phyloP scores from a whole-genome alignment of 2,888 invertebrate species.

The Pilophorus perplexus region DNA sequence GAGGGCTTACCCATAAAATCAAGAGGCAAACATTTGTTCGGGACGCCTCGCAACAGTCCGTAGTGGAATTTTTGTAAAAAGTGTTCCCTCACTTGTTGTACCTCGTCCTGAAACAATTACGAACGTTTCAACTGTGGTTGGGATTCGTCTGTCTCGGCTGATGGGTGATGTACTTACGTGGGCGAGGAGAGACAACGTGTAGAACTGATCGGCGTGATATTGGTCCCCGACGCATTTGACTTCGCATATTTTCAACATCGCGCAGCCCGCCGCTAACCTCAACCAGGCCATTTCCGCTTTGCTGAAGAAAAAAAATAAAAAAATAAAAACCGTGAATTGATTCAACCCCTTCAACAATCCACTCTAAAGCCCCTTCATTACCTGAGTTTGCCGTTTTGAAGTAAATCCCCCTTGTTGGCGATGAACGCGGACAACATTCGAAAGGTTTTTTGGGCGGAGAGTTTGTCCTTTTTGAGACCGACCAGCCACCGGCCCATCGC shows the following conservation, averaged over 20 bases:
- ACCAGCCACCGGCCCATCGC: constrained; percentile 95
- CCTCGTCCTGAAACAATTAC: constrained; percentile 53
- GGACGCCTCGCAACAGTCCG: constrained; percentile 76
- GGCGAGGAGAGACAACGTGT: constrained; percentile 87
- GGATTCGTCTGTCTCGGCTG: too few relatives aligned
- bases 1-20: constrained; percentile 87
- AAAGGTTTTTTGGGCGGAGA: constrained; percentile 90
- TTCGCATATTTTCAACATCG: constrained; percentile 95
- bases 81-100: constrained; percentile 80
- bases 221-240: constrained; percentile 95
- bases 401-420: constrained; percentile 83
- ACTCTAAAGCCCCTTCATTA: too few relatives aligned
- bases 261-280: constrained; percentile 86
- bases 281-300: constrained; percentile 91
- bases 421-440: constrained; percentile 92
- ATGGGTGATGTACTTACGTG: constrained; percentile 66
- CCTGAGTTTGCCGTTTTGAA: constrained; percentile 57
- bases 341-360: too few relatives aligned
- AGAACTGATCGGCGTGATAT: constrained; percentile 91
- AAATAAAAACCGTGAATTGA: neutral
- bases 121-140: too few relatives aligned
- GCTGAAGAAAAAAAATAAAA: constrained; percentile 53
- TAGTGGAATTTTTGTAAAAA: constrained; percentile 92
- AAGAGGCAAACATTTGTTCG: constrained; percentile 85
- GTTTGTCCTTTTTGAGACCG: constrained; percentile 81